Evolutionary conservation across 2,888 invertebrate species (phyloP), one percentile per base, ranked within the genome.

Genomic region (Drosophila maculinotata): DNA sequence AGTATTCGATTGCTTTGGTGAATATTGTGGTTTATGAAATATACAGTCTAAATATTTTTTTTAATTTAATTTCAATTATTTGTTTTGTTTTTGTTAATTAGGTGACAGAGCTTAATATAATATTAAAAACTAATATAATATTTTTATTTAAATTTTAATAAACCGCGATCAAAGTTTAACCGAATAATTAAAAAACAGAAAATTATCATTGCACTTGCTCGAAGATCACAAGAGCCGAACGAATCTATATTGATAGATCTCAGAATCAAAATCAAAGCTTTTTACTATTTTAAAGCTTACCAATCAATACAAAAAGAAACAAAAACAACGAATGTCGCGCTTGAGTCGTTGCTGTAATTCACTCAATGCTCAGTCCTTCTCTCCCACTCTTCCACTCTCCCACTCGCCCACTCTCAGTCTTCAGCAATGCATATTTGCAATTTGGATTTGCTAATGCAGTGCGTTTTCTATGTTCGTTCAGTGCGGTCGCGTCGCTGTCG

Each of bases 391-490:
- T 3, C 12, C n/a, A 33, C 7, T 45, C 45, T 31, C n/a, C 9
- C 56, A 38, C 36, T 31, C n/a, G 20, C 7, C 14, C 20, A 20
- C 20, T 20, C 20, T 20, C 20, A 4, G 23, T 47, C 31, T 49
- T 15, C 8, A 17, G 12, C 49, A 51, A 35, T 72, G 63, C 49
- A 62, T n/a, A n/a, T 54, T 69, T 74, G 53, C 51, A 8, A 48
- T 52, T 62, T 58, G 41, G 26, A 23, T 58, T 63, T 53, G 67
- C 60, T 44, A 60, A 59, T 72, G 76, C 76, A 74, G 74, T 76
- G 63, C 56, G 51, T 58, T 77, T 72, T 57, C 57, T 72, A 58
- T 67, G 51, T 49, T 67, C 51, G 67, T 12, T 49, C 31, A 33
- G 57, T 63, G 67, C 56, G 51, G 72, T 76, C 44, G 54, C 28